Evolutionary conservation across 2,113 vertebrate species (phyloP).

Genomic region (Crotalus helleri): DNA sequence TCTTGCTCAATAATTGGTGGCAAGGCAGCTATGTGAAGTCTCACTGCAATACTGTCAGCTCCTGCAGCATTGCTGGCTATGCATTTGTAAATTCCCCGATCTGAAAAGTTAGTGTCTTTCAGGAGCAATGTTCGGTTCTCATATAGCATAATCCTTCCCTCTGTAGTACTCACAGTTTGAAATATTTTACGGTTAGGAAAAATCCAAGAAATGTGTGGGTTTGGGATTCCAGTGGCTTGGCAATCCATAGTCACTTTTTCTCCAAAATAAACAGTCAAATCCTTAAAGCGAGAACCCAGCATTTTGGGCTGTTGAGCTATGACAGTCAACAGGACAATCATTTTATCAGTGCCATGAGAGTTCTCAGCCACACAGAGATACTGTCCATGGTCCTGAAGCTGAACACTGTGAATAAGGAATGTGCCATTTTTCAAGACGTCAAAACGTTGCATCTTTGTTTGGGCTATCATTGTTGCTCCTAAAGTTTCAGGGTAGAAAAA

Average conservation of each 20-base stretch:
- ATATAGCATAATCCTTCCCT: slow-evolving; percentile 68
- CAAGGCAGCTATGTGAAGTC: slow-evolving; percentile 75
- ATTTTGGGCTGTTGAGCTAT: slow-evolving; percentile 74
- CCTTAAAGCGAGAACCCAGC: slow-evolving; percentile 72
- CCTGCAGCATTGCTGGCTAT: slow-evolving; percentile 82
- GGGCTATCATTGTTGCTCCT: slow-evolving; percentile 80
- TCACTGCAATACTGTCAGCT: slow-evolving; percentile 76
- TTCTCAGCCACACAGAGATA: slow-evolving; percentile 85
- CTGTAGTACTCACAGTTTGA: slow-evolving; percentile 40
- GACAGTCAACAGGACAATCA: slow-evolving; percentile 70
- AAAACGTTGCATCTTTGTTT: slow-evolving; percentile 75
- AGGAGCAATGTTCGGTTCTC: slow-evolving; percentile 78
- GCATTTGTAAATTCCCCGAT: slow-evolving; percentile 85
- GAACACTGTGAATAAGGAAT: slow-evolving; percentile 74
- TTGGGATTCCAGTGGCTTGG: slow-evolving; percentile 75
- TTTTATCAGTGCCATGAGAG: slow-evolving; percentile 74
- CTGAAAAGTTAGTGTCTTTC: slow-evolving; percentile 67
- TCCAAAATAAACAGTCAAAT: slow-evolving; percentile 76
- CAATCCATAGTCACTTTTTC: slow-evolving; percentile 78
- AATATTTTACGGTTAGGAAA: slow-evolving; percentile 76
- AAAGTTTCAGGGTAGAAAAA: background rate
- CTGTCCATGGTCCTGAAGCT: slow-evolving; percentile 78
- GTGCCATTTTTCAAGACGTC: slow-evolving; percentile 84
- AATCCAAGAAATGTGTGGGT: slow-evolving; percentile 81
- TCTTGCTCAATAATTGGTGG: slow-evolving; percentile 81